Conservation (phyloP, 2,797 vertebrate species). For the Gadopsis marmoratus region DNA sequence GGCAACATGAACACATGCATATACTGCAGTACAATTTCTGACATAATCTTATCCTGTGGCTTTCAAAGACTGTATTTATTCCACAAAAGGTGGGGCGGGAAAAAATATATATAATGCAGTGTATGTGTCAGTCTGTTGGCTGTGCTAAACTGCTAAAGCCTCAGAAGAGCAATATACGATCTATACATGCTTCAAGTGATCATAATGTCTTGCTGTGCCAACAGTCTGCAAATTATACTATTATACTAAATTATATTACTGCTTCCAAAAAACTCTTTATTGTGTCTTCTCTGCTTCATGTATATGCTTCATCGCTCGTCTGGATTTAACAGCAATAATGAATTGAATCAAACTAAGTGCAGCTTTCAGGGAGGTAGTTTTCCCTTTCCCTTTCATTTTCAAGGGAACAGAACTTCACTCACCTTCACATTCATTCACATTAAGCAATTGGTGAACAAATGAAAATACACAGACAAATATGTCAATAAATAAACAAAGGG, state of each 20-base stretch:
- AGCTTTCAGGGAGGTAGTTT: not conserved
- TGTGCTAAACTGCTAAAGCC: not conserved
- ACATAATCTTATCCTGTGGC: conserved; percentile 44
- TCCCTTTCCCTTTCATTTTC: not conserved
- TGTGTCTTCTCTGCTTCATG: not conserved
- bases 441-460: not conserved
- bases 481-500: not conserved
- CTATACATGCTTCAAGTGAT: not conserved
- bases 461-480: not conserved
- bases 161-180: not conserved
- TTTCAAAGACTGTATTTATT: conserved; percentile 43
- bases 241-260: too few relatives aligned
- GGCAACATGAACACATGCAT: conserved; percentile 30
- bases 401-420: not conserved
- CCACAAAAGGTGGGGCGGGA: conserved; percentile 10
- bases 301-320: not conserved
- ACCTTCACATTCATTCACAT: not conserved
- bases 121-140: not conserved
- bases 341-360: not conserved
- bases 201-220: not conserved
- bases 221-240: not conserved
- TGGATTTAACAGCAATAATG: not conserved
- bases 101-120: not conserved
- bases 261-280: too few relatives aligned
- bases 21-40: conserved; percentile 3